Percentiles rank a stretch among this genome's conserved stretches.
phyloP scores from a whole-genome alignment of 1,140 invertebrate genomes.

The Sycobia sp. region DNA sequence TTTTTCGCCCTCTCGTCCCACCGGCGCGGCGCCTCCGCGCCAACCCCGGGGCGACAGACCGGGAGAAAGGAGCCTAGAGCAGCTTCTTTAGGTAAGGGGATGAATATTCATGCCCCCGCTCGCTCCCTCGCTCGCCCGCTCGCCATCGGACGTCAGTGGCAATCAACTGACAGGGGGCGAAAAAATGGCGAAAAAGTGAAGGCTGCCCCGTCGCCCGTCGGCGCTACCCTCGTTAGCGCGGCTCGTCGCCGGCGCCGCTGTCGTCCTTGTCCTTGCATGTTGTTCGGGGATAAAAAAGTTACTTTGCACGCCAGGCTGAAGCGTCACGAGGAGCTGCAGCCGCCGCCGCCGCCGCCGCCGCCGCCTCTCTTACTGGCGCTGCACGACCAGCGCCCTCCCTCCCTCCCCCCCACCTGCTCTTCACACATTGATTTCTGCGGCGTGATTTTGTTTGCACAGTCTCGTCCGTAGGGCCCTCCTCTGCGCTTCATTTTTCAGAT shows the following conservation, averaged over 20 bases:
- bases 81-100: slow-evolving; percentile 55
- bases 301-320: slow-evolving; percentile 17
- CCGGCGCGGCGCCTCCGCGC: background rate
- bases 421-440: background rate
- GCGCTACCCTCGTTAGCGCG: slow-evolving; percentile 28
- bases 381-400: background rate
- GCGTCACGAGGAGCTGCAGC: background rate
- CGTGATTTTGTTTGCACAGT: background rate
- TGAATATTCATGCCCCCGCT: slow-evolving; percentile 60
- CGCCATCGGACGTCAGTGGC: slow-evolving; percentile 59
- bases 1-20: background rate
- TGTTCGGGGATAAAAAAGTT: slow-evolving; percentile 28
- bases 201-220: background rate
- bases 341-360: background rate
- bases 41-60: background rate
- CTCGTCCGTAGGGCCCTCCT: background rate
- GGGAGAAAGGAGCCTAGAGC: slow-evolving; percentile 35
- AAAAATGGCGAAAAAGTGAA: slow-evolving; percentile 33
- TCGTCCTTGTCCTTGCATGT: slow-evolving; percentile 30
- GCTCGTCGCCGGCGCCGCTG: background rate
- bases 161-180: slow-evolving; percentile 50
- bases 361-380: background rate
- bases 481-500: too few relatives aligned
- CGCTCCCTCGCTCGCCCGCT: slow-evolving; percentile 49
- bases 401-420: background rate